Evolutionary conservation across 2,113 vertebrate genomes (phyloP).

Genomic region (Plotosus lineatus): DNA sequence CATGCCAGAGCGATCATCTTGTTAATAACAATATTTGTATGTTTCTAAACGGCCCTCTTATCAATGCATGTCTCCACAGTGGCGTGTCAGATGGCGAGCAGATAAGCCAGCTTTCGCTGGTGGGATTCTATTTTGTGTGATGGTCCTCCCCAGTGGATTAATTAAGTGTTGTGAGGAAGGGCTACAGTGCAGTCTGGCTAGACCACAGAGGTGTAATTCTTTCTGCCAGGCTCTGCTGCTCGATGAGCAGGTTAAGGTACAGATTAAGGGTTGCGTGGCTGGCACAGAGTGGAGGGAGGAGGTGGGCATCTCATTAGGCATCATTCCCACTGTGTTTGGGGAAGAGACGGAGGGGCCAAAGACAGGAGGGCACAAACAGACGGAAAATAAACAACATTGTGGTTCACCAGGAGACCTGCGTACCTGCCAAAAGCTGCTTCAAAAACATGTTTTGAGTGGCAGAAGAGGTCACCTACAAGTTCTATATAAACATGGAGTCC

Average conservation of each 20-base stretch:
- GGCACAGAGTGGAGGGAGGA: constrained; percentile 48
- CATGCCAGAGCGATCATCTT: constrained; percentile 19
- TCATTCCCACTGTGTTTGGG: constrained; percentile 46
- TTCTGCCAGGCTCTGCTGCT: constrained; percentile 50
- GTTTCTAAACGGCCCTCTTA: constrained; percentile 40
- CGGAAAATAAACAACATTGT: constrained; percentile 43
- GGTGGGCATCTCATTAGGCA: constrained; percentile 58
- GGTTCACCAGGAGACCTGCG: constrained; percentile 23
- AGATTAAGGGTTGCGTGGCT: constrained; percentile 60
- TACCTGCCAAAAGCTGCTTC: constrained; percentile 27
- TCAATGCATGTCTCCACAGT: constrained; percentile 23
- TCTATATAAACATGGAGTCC: constrained; percentile 15
- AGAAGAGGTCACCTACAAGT: constrained; percentile 17
- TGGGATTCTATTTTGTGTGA: constrained; percentile 56
- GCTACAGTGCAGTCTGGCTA: constrained; percentile 49
- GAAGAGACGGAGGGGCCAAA: constrained; percentile 22
- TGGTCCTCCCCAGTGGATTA: constrained; percentile 58
- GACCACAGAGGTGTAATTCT: constrained; percentile 57
- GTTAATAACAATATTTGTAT: constrained; percentile 45
- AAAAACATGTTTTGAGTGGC: constrained; percentile 19
- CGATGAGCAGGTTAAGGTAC: constrained; percentile 60
- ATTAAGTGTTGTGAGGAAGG: constrained; percentile 57
- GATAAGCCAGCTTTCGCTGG: constrained; percentile 38
- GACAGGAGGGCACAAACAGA: constrained; percentile 25
- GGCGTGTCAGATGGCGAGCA: constrained; percentile 34